Base-by-base conservation (phyloP, 1,140 invertebrate genomes). In the Drosophila seguyi region DNA sequence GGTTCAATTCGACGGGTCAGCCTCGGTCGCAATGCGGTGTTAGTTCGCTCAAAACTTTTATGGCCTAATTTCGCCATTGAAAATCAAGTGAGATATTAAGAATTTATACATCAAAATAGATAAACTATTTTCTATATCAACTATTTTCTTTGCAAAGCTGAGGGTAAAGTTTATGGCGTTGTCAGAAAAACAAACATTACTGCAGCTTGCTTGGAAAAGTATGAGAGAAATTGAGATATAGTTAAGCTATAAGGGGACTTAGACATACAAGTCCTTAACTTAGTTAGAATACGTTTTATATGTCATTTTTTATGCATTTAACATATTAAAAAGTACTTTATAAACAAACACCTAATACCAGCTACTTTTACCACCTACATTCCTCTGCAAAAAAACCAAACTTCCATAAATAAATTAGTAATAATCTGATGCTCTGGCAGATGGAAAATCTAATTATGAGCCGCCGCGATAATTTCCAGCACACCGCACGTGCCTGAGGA, bases 391-490 rank as follows among this genome's bases (percentile, higher is more conserved):
- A 27, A 27, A 68, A 48, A n/a, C n/a, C 18, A 3, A 66, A 34
- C 1, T 38, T 8, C 1, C 36, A 50, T 39, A 63, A 47, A 47
- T 47, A 39, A 67, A 48, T 63, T 62, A 63, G 42, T 50, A 16
- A 41, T 45, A 41, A 50, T 29, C 60, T 14, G 41, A 27, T 27
- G 42, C 18, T 20, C 39, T 38, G 29, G 66, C 52, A 71, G 52
- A 34, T 59, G 66, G 52, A 48, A 75, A 75, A 75, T 75, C 36
- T 75, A 75, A 75, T 75, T 75, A 73, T 59, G 68, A 73, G 55
- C 53, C 66, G 20, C 13, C 27, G 20, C 44, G n/a, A 44, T 39
- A 71, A 72, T 56, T 72, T 72, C 50, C 20, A 50, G 38, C 25
- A 8, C 14, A 20, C 50, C 36, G 48, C 18, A 42, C 50, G 42